These are phyloP conservation scores for Tiphia femorata DNA, from an alignment of 2,888 invertebrate genomes.

Conservation along the genomic window DNA sequence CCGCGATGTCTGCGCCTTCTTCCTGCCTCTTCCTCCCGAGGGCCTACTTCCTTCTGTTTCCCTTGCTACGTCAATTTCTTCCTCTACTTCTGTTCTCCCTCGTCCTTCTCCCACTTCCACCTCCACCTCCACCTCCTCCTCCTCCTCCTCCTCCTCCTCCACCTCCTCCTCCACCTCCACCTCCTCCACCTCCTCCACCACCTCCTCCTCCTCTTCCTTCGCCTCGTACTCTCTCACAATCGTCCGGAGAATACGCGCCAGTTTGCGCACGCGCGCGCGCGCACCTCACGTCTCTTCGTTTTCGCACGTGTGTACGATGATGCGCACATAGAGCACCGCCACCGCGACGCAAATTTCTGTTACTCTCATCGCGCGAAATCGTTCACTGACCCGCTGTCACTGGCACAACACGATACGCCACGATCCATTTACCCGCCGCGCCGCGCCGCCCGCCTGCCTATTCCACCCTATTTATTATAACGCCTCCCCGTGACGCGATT, in stretches of 20 bases:
- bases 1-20: constrained; percentile 30
- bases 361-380: no score
- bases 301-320: constrained; percentile 34
- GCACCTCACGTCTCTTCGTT: constrained; percentile 38
- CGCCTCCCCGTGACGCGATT: no score
- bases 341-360: no score
- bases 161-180: constrained; percentile 20
- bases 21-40: constrained; percentile 35
- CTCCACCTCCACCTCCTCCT: neutral
- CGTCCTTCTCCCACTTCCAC: neutral
- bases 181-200: constrained; percentile 10
- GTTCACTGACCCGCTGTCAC: no score
- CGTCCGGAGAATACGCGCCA: constrained; percentile 19
- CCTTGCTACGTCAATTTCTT: constrained; percentile 33
- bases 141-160: constrained; percentile 3
- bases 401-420: no score
- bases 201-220: constrained; percentile 2
- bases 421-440: no score
- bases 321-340: no score
- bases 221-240: constrained; percentile 2
- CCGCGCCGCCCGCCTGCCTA: no score
- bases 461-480: no score
- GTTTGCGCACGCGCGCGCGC: constrained; percentile 38
- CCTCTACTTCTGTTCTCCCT: constrained; percentile 11
- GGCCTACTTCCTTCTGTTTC: constrained; percentile 36